phyloP scores from a whole-genome alignment of 2,888 invertebrate genomes.

The Chrysolina americana region DNA sequence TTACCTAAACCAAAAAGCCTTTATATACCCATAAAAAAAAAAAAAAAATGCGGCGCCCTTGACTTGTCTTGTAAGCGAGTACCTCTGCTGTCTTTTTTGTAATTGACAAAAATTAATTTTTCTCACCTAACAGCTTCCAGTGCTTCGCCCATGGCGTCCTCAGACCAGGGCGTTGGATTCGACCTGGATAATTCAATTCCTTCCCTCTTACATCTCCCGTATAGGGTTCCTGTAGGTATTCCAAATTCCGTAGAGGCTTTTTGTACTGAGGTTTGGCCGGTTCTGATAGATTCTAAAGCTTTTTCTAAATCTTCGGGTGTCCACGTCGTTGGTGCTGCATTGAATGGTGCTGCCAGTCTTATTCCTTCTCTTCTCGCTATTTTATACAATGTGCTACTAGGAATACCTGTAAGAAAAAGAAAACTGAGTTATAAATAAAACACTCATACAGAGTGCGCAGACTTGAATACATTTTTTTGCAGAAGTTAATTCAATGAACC shows the following conservation, averaged over 20 bases:
- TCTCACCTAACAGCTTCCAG: slow-evolving; percentile 87
- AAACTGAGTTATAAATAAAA: background rate
- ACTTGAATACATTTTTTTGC: too few species aligned
- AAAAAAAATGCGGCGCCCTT: too few species aligned
- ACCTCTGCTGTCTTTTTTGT: too few species aligned
- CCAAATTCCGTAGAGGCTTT: slow-evolving; percentile 89
- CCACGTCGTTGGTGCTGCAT: slow-evolving; percentile 92
- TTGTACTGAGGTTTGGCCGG: slow-evolving; percentile 87
- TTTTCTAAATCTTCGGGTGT: slow-evolving; percentile 87
- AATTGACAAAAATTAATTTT: background rate
- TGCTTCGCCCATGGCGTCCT: slow-evolving; percentile 92
- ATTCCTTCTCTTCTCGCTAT: slow-evolving; percentile 92
- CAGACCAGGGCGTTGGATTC: slow-evolving; percentile 95
- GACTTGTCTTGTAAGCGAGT: too few species aligned
- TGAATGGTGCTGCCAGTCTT: slow-evolving; percentile 89
- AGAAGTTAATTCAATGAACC: too few species aligned
- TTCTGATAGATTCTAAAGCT: slow-evolving; percentile 86
- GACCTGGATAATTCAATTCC: slow-evolving; percentile 91
- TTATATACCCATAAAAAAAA: too few species aligned
- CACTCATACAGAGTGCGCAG: background rate
- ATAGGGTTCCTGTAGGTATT: slow-evolving; percentile 90
- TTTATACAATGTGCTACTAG: slow-evolving; percentile 92
- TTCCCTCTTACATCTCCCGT: slow-evolving; percentile 90
- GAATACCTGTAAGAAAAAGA: slow-evolving; percentile 76
- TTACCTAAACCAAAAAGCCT: too few species aligned